A percentile compares a stretch with the other conserved stretches of the same genome.
phyloP scores from a whole-genome alignment of 2,113 vertebrate species.

The Anthoscopus minutus region DNA sequence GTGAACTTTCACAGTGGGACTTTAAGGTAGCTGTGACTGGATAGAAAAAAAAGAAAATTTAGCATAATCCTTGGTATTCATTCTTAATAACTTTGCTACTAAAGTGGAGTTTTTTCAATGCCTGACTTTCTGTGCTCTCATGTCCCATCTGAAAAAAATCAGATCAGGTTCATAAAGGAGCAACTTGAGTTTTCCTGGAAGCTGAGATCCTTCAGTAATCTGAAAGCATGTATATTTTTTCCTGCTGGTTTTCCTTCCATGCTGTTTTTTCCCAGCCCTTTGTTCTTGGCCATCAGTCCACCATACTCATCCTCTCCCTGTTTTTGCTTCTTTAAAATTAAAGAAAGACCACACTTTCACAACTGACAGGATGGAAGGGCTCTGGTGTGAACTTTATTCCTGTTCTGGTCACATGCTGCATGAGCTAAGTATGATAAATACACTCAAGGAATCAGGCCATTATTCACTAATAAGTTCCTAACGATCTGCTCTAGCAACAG shows the following conservation, averaged over 20 bases:
- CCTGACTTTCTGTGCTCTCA: background rate
- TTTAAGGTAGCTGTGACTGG: conserved; percentile 39
- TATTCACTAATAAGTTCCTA: conserved; percentile 35
- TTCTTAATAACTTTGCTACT: background rate
- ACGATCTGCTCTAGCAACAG: background rate
- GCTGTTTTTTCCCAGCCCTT: background rate
- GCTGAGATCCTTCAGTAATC: background rate
- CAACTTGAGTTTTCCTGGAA: background rate
- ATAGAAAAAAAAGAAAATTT: background rate
- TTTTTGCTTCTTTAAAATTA: background rate
- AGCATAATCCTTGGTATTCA: background rate
- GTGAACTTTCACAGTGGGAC: conserved; percentile 53
- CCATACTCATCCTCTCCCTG: background rate
- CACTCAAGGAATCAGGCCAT: conserved; percentile 12
- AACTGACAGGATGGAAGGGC: background rate
- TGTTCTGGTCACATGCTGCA: conserved; percentile 7
- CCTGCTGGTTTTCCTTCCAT: background rate
- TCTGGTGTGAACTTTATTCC: conserved; percentile 48
- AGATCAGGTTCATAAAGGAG: background rate
- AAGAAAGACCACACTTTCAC: background rate
- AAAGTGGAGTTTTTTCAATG: background rate
- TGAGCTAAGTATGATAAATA: conserved; percentile 40
- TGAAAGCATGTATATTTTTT: background rate
- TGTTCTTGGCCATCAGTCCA: background rate
- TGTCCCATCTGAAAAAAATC: background rate